Base-by-base conservation (phyloP, 2,113 vertebrate species). In the Syngnathoides biaculeatus region DNA sequence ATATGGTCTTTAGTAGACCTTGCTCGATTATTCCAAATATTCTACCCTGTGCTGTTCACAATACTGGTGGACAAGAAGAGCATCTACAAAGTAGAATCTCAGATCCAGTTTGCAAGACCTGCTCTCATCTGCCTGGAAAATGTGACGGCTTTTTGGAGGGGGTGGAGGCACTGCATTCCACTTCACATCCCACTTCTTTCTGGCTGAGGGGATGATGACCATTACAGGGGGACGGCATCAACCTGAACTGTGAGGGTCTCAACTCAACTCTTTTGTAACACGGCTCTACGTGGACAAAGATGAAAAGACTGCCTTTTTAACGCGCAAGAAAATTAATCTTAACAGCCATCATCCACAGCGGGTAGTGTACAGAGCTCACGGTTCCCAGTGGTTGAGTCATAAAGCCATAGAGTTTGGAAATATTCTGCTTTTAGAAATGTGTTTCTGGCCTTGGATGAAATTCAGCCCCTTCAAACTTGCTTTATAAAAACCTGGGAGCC, bases 61-160 rank as follows among this genome's bases (percentile, higher is more conserved):
- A 52, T 50, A 45, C 67, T 60, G 8, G 0, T 60, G 55, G 27
- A 77, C 72, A 2, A 45, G 52, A 11, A 75, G 68, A 79, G 75
- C 69, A 82, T 85, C 82, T 45, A 76, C 82, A 77, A 85, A 88
- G 82, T 84, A 78, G 59, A 87, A 82, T 87, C 74, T 77, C 82
- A 85, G 86, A 86, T 69, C 69, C 69, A 0, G 68, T 75, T 81
- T 75, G 72, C 78, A 83, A 82, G 81, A 84, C 78, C 75, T 81
- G 71, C 72, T 79, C 78, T 82, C 80, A 77, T 85, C 81, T 75
- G 80, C 73, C 75, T 86, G 86, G 88, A 89, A 88, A 89, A 88
- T 83, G 55, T 87, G 86, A 89, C 69, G 73, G 35, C 72, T 60
- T 72, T 81, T 73, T 81, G 65, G 78, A 79, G 67, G 78, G 68